These are phyloP conservation scores for Caenorhabditis briggsae DNA, from an alignment of 1,140 invertebrate genomes.

Conservation along the genomic window DNA sequence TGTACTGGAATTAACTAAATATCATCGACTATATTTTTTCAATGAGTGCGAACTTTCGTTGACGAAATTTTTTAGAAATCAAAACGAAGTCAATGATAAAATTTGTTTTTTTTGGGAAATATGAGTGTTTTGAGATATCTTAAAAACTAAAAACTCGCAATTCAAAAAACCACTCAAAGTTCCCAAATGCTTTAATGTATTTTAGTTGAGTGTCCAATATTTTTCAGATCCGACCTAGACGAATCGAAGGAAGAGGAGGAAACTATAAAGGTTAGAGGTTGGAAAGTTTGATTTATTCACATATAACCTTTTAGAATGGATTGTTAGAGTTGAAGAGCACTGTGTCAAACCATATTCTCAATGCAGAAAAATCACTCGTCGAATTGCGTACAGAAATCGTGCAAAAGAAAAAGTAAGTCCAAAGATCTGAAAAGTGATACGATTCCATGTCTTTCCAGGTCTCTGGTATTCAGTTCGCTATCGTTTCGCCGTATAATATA, in stretches of 20 bases:
- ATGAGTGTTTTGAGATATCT: too few species aligned
- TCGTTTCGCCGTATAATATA: conserved; percentile 13
- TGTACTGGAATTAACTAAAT: not conserved
- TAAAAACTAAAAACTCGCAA: too few species aligned
- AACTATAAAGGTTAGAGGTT: not conserved
- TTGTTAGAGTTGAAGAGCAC: not conserved
- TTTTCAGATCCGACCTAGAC: not conserved
- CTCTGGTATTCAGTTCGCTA: not conserved
- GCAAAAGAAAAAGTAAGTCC: not conserved
- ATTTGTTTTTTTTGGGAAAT: too few species aligned
- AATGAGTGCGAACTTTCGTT: too few species aligned
- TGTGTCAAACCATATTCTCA: conserved; percentile 27
- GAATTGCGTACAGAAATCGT: not conserved
- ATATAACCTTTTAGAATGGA: not conserved
- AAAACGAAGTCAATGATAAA: too few species aligned
- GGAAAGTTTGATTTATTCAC: not conserved
- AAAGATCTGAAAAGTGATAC: not conserved
- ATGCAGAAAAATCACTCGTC: not conserved
- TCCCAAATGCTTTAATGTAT: too few species aligned
- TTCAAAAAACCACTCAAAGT: too few species aligned
- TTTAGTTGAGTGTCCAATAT: too few species aligned
- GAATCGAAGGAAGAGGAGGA: conserved; percentile 15
- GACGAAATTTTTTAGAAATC: too few species aligned
- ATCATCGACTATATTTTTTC: too few species aligned
- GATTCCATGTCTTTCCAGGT: not conserved